These are phyloP conservation scores for Sander lucioperca DNA, from an alignment of 2,113 vertebrate genomes.

Conservation along the genomic window DNA sequence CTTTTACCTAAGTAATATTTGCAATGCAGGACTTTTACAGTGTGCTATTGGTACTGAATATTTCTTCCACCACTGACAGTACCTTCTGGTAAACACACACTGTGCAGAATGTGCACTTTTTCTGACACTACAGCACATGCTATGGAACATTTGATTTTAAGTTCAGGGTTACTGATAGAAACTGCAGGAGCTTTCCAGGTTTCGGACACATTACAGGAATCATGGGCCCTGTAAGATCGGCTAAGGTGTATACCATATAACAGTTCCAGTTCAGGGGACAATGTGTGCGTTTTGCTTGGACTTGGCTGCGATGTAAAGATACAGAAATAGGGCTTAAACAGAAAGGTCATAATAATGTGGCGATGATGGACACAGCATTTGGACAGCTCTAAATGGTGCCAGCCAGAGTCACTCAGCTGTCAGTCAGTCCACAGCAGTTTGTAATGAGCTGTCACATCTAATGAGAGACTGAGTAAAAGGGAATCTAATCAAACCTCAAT, in stretches of 20 bases:
- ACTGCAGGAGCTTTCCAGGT: background rate
- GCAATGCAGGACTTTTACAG: too few relatives aligned
- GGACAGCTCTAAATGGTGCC: background rate
- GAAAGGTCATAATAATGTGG: slow-evolving; percentile 30
- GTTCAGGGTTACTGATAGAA: too few relatives aligned
- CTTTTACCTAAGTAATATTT: too few relatives aligned
- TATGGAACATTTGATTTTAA: background rate
- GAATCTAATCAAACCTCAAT: slow-evolving; percentile 32
- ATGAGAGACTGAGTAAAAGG: slow-evolving; percentile 1
- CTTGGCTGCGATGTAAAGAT: slow-evolving; percentile 9
- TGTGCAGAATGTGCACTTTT: background rate
- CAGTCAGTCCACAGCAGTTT: slow-evolving; percentile 22
- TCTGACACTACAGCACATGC: background rate
- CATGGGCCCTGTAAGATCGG: background rate
- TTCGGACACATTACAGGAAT: background rate
- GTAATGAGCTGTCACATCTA: slow-evolving; percentile 43
- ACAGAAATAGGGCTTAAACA: background rate
- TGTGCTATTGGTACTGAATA: too few relatives aligned
- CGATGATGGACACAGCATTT: slow-evolving; percentile 37
- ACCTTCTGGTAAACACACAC: background rate
- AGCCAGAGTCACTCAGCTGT: slow-evolving; percentile 30
- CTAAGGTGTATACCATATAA: rapidly evolving
- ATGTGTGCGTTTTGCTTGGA: background rate
- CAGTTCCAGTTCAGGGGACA: background rate
- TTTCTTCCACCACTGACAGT: too few relatives aligned